phyloP scores from a whole-genome alignment of 2,113 vertebrate genomes.

The Ondatra zibethicus region DNA sequence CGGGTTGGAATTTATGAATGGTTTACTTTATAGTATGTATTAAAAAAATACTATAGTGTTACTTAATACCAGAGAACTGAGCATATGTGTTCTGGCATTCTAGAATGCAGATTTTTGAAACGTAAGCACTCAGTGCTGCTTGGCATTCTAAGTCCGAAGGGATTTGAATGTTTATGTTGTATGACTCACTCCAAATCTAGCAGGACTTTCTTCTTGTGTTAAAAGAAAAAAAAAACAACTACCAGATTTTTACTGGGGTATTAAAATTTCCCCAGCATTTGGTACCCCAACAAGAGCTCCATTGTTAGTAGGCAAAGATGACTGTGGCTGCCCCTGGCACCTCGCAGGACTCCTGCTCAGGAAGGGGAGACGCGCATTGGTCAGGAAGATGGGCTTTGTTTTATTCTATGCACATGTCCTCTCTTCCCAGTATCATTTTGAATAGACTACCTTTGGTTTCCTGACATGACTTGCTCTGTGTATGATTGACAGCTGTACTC shows the following conservation, averaged over 20 bases:
- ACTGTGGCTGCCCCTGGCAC: neutral
- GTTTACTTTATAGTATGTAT: slow-evolving; percentile 69
- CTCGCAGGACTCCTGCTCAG: neutral
- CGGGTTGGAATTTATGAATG: slow-evolving; percentile 77
- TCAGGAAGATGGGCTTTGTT: neutral
- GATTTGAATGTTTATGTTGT: slow-evolving; percentile 71
- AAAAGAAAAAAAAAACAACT: slow-evolving; percentile 59
- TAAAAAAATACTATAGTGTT: slow-evolving; percentile 50
- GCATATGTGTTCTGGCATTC: slow-evolving; percentile 72
- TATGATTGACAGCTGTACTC: neutral
- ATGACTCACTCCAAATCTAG: slow-evolving; percentile 69
- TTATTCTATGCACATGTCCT: neutral
- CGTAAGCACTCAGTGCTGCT: slow-evolving; percentile 38
- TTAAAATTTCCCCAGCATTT: slow-evolving; percentile 64
- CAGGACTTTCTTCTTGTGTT: slow-evolving; percentile 66
- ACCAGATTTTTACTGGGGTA: slow-evolving; percentile 71
- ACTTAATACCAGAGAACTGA: slow-evolving; percentile 59
- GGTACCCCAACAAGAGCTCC: slow-evolving; percentile 50
- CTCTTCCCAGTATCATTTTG: neutral
- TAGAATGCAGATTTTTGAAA: slow-evolving; percentile 56
- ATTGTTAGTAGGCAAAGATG: slow-evolving; percentile 50
- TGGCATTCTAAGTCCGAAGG: slow-evolving; percentile 62
- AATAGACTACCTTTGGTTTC: neutral
- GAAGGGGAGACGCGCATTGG: neutral
- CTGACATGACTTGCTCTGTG: neutral